Conservation (phyloP, 2,888 invertebrate genomes). For the Eupithecia pulchellata region DNA sequence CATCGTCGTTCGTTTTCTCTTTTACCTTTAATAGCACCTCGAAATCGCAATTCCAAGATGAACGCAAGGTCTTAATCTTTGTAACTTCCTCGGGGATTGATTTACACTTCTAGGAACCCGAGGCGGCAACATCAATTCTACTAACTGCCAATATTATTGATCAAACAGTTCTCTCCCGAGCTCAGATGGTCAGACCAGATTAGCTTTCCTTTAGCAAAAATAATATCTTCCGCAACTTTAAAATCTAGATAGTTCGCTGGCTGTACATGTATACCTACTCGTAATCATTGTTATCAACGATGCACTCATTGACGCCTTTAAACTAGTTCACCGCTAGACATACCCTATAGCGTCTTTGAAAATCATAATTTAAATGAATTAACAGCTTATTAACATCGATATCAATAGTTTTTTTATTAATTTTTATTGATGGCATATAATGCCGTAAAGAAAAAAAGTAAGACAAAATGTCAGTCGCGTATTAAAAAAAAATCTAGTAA, state of each 20-base stretch:
- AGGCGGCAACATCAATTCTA: background rate
- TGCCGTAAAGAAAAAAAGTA: too few relatives aligned
- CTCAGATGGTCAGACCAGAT: slow-evolving; percentile 4
- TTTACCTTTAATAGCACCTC: background rate
- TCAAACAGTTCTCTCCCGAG: background rate
- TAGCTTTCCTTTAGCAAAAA: background rate
- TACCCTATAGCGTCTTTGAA: too few relatives aligned
- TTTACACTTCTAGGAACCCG: slow-evolving; percentile 5
- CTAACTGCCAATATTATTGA: slow-evolving; percentile 7
- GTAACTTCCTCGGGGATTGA: slow-evolving; percentile 6
- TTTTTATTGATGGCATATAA: too few relatives aligned
- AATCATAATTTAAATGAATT: too few relatives aligned
- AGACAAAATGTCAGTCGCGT: too few relatives aligned
- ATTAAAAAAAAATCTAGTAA: too few relatives aligned
- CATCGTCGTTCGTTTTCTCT: background rate
- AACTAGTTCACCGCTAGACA: too few relatives aligned
- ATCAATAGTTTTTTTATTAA: too few relatives aligned
- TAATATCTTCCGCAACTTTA: background rate
- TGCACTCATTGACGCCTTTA: too few relatives aligned
- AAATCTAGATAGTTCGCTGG: background rate
- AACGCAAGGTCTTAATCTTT: slow-evolving; percentile 1
- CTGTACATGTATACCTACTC: too few relatives aligned
- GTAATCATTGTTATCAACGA: too few relatives aligned
- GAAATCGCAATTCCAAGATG: slow-evolving; percentile 7
- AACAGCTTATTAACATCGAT: too few relatives aligned